Percentiles rank a stretch among this genome's conserved stretches.
Conservation (phyloP, 2,113 vertebrate species). For the Lasiurus cinereus region DNA sequence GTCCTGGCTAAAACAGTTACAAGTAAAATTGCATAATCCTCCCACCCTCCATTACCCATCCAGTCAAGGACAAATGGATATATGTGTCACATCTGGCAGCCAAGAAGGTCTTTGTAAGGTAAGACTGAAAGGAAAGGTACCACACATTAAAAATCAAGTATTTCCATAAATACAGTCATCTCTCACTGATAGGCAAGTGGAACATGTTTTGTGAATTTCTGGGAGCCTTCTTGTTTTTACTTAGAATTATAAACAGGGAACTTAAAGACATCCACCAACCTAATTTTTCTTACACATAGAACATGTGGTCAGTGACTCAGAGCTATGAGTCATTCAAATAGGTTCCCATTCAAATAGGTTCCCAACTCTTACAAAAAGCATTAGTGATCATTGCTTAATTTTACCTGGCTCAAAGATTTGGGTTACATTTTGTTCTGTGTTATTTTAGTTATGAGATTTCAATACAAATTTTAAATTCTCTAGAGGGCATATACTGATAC, state of each 20-base stretch:
- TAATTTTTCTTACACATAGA: neutral
- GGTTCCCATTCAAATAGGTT: neutral
- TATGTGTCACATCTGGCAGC: constrained; percentile 95
- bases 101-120: constrained; percentile 97
- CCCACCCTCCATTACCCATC: constrained; percentile 89
- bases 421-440: neutral
- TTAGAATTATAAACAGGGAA: neutral
- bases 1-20: constrained; percentile 94
- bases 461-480: neutral
- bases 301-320: neutral
- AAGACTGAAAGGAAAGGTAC: constrained; percentile 69
- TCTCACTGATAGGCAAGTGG: neutral
- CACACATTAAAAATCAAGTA: neutral
- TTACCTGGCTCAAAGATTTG: constrained; percentile 4
- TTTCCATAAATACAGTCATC: neutral
- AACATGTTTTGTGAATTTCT: neutral
- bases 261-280: neutral
- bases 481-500: neutral
- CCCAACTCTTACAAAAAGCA: neutral
- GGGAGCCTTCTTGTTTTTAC: neutral
- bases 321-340: neutral
- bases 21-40: constrained; percentile 92
- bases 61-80: constrained; percentile 92
- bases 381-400: neutral
- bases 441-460: neutral